phyloP scores from a whole-genome alignment of 2,888 invertebrate species.

The Andrena fulva region DNA sequence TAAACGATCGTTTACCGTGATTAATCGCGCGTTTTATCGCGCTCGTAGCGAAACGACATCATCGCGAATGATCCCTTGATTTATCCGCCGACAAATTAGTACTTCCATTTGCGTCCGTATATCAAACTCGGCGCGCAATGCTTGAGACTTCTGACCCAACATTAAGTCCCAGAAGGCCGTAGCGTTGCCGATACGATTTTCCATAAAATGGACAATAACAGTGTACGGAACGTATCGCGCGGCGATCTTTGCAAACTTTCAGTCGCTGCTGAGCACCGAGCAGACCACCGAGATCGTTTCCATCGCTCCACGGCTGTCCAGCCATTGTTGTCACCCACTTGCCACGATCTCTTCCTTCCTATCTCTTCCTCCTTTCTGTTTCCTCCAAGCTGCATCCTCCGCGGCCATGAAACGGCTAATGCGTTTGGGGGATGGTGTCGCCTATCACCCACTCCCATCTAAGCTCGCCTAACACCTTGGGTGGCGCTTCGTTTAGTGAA shows the following conservation, averaged over 20 bases:
- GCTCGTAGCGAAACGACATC: constrained; percentile 26
- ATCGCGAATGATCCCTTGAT: constrained; percentile 47
- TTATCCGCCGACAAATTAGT: constrained; percentile 58
- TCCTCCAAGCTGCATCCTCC: constrained; percentile 45
- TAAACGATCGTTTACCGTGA: constrained; percentile 66
- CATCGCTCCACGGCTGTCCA: constrained; percentile 19
- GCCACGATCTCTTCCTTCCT: constrained; percentile 70
- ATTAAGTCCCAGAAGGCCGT: no score
- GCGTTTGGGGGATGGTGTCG: constrained; percentile 70
- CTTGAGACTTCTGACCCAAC: neutral
- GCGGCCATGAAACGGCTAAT: constrained; percentile 79
- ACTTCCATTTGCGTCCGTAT: constrained; percentile 13
- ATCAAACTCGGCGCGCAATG: neutral
- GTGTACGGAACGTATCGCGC: neutral
- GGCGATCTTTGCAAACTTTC: constrained; percentile 15
- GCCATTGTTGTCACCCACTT: constrained; percentile 78
- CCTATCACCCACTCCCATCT: constrained; percentile 81
- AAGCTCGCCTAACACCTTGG: constrained; percentile 81
- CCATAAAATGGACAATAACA: neutral
- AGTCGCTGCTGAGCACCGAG: neutral
- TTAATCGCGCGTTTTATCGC: constrained; percentile 55
- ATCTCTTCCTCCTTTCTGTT: constrained; percentile 60
- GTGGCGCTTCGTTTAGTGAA: constrained; percentile 80
- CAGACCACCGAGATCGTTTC: constrained; percentile 35
- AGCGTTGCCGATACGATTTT: no score